Conservation (phyloP, 2,113 vertebrate genomes). For the Stictonetta naevosa region DNA sequence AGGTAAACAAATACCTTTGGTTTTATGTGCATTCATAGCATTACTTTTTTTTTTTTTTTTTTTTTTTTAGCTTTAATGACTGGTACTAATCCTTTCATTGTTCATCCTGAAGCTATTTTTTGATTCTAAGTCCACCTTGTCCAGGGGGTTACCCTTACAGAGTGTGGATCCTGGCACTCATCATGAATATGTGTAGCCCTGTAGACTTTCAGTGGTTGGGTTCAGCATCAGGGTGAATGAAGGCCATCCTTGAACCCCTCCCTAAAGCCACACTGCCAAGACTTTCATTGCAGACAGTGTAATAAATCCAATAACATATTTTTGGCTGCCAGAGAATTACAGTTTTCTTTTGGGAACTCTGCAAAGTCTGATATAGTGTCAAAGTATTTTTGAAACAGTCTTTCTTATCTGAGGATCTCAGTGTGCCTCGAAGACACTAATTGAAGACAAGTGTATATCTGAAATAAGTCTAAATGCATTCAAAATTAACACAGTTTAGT, state of each 20-base stretch:
- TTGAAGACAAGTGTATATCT: not conserved
- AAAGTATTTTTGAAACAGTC: not conserved
- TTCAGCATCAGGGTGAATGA: not conserved
- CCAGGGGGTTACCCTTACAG: not conserved
- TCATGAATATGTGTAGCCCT: accelerated
- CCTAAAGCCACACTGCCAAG: not conserved
- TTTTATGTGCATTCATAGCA: not conserved
- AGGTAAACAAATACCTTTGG: not conserved
- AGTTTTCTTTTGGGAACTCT: not conserved
- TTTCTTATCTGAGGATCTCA: not conserved
- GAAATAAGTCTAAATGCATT: not conserved
- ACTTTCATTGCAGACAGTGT: not conserved
- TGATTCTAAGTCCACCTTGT: not conserved
- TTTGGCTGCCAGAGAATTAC: not conserved
- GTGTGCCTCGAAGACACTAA: not conserved
- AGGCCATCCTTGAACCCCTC: not conserved
- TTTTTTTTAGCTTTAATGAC: not conserved
- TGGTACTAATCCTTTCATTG: not conserved
- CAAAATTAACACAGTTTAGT: not conserved
- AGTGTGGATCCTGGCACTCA: not conserved
- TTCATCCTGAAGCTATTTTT: not conserved
- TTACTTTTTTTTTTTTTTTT: not conserved
- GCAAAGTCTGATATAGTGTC: not conserved
- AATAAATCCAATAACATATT: not conserved
- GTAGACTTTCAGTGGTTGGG: not conserved